Percentiles rank a stretch among this genome's conserved stretches.
phyloP scores from a whole-genome alignment of 1,140 invertebrate species.

The Lutraria rhynchaena region DNA sequence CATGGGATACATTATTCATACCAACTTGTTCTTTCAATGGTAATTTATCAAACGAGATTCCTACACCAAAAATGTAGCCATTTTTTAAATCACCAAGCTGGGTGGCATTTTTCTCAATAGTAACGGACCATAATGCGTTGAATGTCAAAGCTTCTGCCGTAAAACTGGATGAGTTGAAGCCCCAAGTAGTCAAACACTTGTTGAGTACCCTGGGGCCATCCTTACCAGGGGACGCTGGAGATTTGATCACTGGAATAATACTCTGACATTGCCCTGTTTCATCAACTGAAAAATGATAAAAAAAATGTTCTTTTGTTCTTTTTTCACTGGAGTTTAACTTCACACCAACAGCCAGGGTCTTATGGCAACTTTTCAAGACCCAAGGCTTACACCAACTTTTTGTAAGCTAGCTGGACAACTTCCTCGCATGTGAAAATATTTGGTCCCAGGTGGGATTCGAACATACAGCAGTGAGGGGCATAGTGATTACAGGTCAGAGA shows the following conservation, averaged over 20 bases:
- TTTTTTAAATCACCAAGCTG: slow-evolving; percentile 73
- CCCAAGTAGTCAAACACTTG: slow-evolving; percentile 77
- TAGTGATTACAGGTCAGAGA: no score
- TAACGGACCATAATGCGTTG: slow-evolving; percentile 74
- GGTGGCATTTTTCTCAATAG: slow-evolving; percentile 74
- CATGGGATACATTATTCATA: slow-evolving; percentile 69
- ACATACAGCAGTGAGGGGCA: no score
- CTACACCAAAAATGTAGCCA: slow-evolving; percentile 78
- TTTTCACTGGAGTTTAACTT: no score
- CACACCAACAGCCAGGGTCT: no score
- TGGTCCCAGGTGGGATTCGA: no score
- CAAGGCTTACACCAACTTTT: no score
- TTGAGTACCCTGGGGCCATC: slow-evolving; percentile 69
- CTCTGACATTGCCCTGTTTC: slow-evolving; percentile 62
- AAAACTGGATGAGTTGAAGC: slow-evolving; percentile 77
- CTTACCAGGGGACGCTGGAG: slow-evolving; percentile 69
- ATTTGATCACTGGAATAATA: slow-evolving; percentile 72
- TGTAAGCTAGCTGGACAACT: no score
- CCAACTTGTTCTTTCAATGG: slow-evolving; percentile 76
- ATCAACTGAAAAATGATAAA: slow-evolving; percentile 65
- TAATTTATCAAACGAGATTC: slow-evolving; percentile 70
- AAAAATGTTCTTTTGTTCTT: background rate
- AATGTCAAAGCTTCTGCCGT: slow-evolving; percentile 71
- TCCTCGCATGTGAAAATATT: no score
- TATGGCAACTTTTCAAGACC: background rate